Percentiles rank a stretch among this genome's conserved stretches.
These are phyloP conservation scores for Nibea albiflora DNA, from an alignment of 2,113 vertebrate genomes.

Conservation along the genomic window DNA sequence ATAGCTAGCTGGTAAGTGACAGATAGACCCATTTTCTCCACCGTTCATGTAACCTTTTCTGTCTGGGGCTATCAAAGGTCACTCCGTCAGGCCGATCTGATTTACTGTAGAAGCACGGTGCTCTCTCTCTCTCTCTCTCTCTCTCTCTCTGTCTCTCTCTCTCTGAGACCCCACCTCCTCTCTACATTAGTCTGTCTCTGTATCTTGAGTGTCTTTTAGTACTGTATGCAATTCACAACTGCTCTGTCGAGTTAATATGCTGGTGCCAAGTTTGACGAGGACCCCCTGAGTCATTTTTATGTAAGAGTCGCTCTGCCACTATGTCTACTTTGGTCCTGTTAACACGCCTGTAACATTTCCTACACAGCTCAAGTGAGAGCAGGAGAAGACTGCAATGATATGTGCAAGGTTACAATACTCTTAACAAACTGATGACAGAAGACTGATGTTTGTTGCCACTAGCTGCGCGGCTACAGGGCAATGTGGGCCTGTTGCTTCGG, in stretches of 20 bases:
- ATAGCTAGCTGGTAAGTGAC: conserved; percentile 71
- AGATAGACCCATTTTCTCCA: conserved; percentile 72
- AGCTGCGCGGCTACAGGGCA: background rate
- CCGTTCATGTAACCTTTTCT: conserved; percentile 75
- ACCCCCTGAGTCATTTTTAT: background rate
- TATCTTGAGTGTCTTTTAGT: conserved; percentile 25
- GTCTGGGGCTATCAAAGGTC: conserved; percentile 78
- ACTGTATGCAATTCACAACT: conserved; percentile 17
- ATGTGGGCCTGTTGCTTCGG: background rate
- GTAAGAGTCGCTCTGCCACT: background rate
- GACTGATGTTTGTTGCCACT: too few species aligned
- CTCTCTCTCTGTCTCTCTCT: conserved; percentile 17
- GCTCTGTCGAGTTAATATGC: conserved; percentile 19
- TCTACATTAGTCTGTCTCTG: conserved; percentile 34
- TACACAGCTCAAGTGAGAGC: background rate
- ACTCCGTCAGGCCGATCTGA: conserved; percentile 73
- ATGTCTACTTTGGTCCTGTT: background rate
- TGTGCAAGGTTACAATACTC: too few species aligned
- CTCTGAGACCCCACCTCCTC: background rate
- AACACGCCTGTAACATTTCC: conserved; percentile 1
- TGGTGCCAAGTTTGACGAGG: conserved; percentile 29
- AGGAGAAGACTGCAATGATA: background rate
- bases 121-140: conserved; percentile 14
- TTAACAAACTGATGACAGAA: too few species aligned
- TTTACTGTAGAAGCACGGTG: conserved; percentile 62